phyloP scores from a whole-genome alignment of 2,888 invertebrate species.

The Yponomeuta cagnagella region DNA sequence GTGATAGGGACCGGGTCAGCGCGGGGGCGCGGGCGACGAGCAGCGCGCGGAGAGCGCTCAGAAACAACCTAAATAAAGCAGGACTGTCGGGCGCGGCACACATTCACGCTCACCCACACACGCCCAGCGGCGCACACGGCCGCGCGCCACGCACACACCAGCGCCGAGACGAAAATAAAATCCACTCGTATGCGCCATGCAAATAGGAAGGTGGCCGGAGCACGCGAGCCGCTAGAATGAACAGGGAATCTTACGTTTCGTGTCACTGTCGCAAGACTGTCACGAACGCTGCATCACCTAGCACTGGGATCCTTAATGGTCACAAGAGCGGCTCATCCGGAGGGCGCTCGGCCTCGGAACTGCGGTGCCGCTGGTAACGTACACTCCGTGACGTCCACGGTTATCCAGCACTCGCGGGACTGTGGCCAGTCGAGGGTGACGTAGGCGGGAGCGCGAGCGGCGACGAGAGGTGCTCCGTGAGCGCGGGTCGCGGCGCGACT shows the following conservation, averaged over 20 bases:
- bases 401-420: conserved; percentile 54
- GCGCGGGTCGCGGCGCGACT: conserved; percentile 71
- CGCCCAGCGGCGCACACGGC: conserved; percentile 33
- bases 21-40: conserved; percentile 13
- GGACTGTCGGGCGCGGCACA: conserved; percentile 57
- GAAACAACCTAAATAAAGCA: conserved; percentile 45
- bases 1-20: conserved; percentile 10
- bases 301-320: conserved; percentile 56
- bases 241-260: conserved; percentile 73
- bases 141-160: conserved; percentile 53
- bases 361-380: conserved; percentile 64
- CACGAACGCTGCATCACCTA: conserved; percentile 73
- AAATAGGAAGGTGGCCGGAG: conserved; percentile 63
- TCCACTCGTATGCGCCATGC: conserved; percentile 73
- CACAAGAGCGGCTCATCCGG: conserved; percentile 48
- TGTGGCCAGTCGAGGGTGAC: conserved; percentile 44
- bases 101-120: conserved; percentile 39
- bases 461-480: conserved; percentile 47
- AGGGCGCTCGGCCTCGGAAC: conserved; percentile 38
- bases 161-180: conserved; percentile 72
- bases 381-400: conserved; percentile 56
- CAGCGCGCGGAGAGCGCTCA: conserved; percentile 22
- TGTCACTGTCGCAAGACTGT: conserved; percentile 71
- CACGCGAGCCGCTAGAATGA: conserved; percentile 55
- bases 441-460: background rate